These are phyloP conservation scores for Benitochromis conjunctus DNA, from an alignment of 2,113 vertebrate species.

Conservation along the genomic window DNA sequence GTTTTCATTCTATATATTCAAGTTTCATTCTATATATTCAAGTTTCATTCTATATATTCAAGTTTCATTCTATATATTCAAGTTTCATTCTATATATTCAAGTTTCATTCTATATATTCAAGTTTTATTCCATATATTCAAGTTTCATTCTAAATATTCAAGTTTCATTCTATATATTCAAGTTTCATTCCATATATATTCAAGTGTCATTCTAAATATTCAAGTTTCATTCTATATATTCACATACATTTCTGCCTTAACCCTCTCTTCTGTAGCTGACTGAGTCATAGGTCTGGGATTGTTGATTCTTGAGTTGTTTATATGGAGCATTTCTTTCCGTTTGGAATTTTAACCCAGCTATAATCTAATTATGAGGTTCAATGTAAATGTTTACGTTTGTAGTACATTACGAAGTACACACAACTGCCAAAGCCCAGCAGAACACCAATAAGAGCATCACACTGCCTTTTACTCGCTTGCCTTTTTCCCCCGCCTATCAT, in stretches of 20 bases:
- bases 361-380: background rate
- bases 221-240: no score
- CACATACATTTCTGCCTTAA: background rate
- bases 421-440: background rate
- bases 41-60: no score
- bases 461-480: background rate
- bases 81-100: no score
- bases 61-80: no score
- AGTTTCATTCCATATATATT: no score
- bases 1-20: no score
- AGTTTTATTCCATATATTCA: no score
- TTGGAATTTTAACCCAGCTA: background rate
- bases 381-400: background rate
- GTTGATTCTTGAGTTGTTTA: background rate
- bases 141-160: no score
- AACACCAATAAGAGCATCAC: background rate
- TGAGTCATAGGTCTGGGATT: background rate
- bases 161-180: no score
- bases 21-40: no score
- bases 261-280: background rate
- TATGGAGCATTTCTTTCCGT: background rate
- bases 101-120: no score
- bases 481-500: background rate
- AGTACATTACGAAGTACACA: rapidly evolving
- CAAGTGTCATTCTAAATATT: no score